Base-by-base conservation (phyloP, 30 jellyfish, hydroid and myxozoan genomes). In the Hydractinia echinata region DNA sequence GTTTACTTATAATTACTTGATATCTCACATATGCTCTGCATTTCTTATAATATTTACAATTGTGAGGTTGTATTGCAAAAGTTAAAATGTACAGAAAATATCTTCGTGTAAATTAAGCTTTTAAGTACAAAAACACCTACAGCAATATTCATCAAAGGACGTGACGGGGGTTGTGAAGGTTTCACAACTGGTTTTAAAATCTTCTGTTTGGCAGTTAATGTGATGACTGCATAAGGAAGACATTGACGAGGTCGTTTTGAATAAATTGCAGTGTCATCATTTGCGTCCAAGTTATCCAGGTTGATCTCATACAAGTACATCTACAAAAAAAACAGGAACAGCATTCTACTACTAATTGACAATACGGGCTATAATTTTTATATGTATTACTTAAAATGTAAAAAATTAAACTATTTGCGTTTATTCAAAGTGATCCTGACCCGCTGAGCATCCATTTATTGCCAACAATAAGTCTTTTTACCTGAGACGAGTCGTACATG, bases 221-320 rank as follows among this genome's bases (percentile, higher is more conserved):
- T 82, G 10, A 84, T 88, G 15, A 89, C 84, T 4, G 97, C 97
- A 56, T 79, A 81, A 8, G 97, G 97, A 11, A 80, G 19, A 68
- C 97, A 89, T 55, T 89, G 97, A 19, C 97, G 88, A 30, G 97
- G 97, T 16, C 92, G 68, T 66, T 79, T 84, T 49, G 86, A 77
- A 58, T 89, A 89, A 53, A 89, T 64, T 15, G 86, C 76, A 19
- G 70, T 53, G 39, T 82, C 86, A 62, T 79, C 87, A 5, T 80
- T 83, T 19, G 1, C 52, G 16, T 58, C 55, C 5, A 82, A 21
- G 30, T 71, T 61, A 56, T 66, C 87, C 55, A 79, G 21, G 79
- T 89, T 72, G 21, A 89, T 53, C 67, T 89, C 97, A 81, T 89
- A 89, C 61, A 89, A 68, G 61, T 78, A 89, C 69, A 89, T 85